Evolutionary conservation across 2,113 vertebrate species (phyloP).

Genomic region (Saiga tatarica): DNA sequence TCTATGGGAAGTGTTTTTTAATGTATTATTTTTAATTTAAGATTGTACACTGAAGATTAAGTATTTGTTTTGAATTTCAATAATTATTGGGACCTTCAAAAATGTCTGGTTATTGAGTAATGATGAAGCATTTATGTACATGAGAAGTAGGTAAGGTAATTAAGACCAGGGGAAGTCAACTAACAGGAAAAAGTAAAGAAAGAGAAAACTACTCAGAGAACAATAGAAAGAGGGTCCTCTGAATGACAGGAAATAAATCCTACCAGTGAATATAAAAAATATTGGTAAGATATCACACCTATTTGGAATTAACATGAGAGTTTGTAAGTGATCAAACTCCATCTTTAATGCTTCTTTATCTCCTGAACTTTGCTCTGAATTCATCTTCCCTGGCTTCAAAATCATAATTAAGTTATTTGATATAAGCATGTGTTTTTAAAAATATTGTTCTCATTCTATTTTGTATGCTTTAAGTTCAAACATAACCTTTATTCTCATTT

Average conservation of each 20-base stretch:
- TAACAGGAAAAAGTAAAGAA: background rate
- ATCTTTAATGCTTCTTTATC: background rate
- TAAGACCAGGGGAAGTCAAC: background rate
- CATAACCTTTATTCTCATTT: background rate
- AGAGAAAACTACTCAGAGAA: background rate
- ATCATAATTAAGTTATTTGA: background rate
- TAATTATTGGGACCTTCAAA: background rate
- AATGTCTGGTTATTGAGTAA: background rate
- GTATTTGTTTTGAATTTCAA: background rate
- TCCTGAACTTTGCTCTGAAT: background rate
- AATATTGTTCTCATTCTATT: background rate
- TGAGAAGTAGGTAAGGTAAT: background rate
- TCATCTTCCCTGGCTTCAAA: slow-evolving; percentile 1
- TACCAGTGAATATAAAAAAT: background rate
- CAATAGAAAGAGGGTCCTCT: background rate
- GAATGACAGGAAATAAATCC: background rate
- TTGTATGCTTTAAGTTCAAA: background rate
- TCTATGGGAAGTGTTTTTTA: background rate
- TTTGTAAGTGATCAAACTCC: background rate
- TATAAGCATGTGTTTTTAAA: background rate
- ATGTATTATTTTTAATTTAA: slow-evolving; percentile 8
- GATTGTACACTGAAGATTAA: background rate
- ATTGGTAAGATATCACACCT: background rate
- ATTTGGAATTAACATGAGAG: background rate
- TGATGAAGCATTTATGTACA: background rate